Base-by-base conservation (phyloP, 2,797 vertebrate genomes). In the Epinephelus malabaricus region DNA sequence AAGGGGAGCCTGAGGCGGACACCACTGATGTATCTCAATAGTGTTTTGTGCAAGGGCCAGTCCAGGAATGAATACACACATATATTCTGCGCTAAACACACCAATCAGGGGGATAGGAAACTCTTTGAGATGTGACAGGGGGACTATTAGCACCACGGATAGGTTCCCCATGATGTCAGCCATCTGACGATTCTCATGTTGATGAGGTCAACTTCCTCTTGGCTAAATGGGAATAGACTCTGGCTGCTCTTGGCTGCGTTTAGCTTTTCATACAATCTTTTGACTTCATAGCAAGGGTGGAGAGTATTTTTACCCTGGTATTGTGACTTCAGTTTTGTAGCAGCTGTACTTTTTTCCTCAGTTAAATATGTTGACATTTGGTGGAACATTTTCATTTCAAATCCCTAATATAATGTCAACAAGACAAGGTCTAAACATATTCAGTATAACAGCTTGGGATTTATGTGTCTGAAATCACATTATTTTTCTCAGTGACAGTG, bases 131-230 rank as follows among this genome's bases (percentile, higher is more conserved):
- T 69, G 79, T 82, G 84, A 81, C 63, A 47, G 59, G 55, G 77
- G 64, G 51, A 74, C 81, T 69, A 81, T 85, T 84, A 82, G 70
- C 75, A 76, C 25, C 3, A 50, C 59, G 69, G 76, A 78, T 81
- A 21, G 14, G 79, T 81, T 89, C 71, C 70, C 83, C 51, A 68
- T 90, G 85, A 92, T 87, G 86, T 92, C 79, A 90, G 58, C 81
- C 83, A 81, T 88, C 79, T 86, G 82, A 89, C 50, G 23, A 60
- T 77, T 85, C 83, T 91, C 82, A 69, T 85, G 86, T 79, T 87
- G 90, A 92, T 92, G 90, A 94, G 85, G 84, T 93, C 89, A 92
- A 75, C 87, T 89, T 92, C 92, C 86, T 92, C 50, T 34, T 46
- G 77, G 64, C 56, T 89, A 90, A 90, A 88, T 78, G 53, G 76